Base-by-base conservation (phyloP, 2,797 vertebrate species). In the Oreonectes daqikongensis region DNA sequence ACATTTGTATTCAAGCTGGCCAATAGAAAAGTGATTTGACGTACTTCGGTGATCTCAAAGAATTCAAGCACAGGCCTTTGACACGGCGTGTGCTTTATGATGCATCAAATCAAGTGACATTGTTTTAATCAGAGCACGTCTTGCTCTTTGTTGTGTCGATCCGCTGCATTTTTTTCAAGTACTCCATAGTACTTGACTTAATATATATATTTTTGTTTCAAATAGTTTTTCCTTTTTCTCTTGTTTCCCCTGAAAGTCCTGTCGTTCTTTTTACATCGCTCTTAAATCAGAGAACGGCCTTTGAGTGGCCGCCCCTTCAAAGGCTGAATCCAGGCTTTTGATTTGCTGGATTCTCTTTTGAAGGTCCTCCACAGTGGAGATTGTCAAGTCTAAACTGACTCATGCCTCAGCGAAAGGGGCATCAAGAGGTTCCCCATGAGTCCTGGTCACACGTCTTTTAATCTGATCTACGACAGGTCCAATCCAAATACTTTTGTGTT, bases 101-200 rank as follows among this genome's bases (percentile, higher is more conserved):
- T 10, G 9, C 42, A n/a, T 57, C 24, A 57, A 73, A 60, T 60
- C 55, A 32, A 46, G 15, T 40, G 18, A 32, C 24, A 40, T 3
- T 14, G 12, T 60, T 14, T 70, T 14, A n/a, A 44, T 71, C 22
- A 30, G 59, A 74, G 17, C 53, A 35, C 35, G 38, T 61, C 24
- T 55, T 42, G 72, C 59, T 2, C 35, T 35, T 38, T 26, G 44
- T 38, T 64, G 20, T 68, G 20, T 72, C n/a, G n/a, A 42, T 46
- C 44, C 15, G 50, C n/a, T 42, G 24, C 3, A 24, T 28, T 67
- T 18, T 55, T 79, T 83, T 89, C 55, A 60, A 52, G 50, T 64
- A 82, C 84, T 67, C 60, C 65, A 78, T 86, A 88, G 87, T 48
- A 4, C 42, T 26, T 53, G 12, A 24, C 20, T 64, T 48, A 40